Conservation (phyloP, 1,140 invertebrate genomes). For the Drosophila sechellia region DNA sequence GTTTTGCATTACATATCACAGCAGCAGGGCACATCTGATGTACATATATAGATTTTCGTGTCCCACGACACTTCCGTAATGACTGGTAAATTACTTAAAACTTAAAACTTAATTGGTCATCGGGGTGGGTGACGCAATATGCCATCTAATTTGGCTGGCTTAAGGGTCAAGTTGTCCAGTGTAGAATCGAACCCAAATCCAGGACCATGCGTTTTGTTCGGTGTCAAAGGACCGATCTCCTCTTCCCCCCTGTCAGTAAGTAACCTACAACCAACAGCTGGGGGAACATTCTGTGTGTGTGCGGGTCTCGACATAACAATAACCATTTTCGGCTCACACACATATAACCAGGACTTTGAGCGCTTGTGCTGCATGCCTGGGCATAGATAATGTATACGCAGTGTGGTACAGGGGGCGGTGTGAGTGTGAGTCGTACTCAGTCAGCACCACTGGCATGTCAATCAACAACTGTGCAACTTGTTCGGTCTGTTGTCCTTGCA, state of each 20-base stretch:
- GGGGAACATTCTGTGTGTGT: conserved; percentile 56
- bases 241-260: not conserved
- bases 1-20: conserved; percentile 31
- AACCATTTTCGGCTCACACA: conserved; percentile 61
- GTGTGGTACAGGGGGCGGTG: conserved; percentile 29
- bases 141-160: conserved; percentile 12
- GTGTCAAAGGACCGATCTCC: conserved; percentile 55
- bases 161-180: conserved; percentile 24
- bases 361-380: conserved; percentile 49
- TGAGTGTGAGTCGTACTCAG: conserved; percentile 7
- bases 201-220: conserved; percentile 36
- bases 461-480: conserved; percentile 57
- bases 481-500: conserved; percentile 26
- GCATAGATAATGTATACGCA: conserved; percentile 64
- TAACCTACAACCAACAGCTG: conserved; percentile 51
- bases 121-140: conserved; percentile 1
- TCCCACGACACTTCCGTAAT: conserved; percentile 15
- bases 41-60: not conserved
- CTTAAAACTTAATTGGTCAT: conserved; percentile 34
- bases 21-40: not conserved
- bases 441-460: conserved; percentile 44
- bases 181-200: conserved; percentile 28
- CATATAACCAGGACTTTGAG: conserved; percentile 16
- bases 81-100: conserved; percentile 14
- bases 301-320: conserved; percentile 69